phyloP scores from a whole-genome alignment of 2,888 invertebrate genomes.

The Thereva unica region DNA sequence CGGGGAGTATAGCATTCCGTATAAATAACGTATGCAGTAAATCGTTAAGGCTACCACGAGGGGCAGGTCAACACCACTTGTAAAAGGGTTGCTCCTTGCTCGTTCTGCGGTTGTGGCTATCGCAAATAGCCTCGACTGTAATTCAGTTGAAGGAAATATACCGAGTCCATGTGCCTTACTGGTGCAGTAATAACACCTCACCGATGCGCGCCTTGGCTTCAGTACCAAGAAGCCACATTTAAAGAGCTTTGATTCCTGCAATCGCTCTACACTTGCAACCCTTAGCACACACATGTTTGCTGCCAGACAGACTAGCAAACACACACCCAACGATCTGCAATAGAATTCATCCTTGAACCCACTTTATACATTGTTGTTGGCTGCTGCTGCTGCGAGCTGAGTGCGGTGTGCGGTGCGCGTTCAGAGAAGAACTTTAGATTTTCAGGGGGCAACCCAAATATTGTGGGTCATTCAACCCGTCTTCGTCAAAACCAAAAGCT shows the following conservation, averaged over 20 bases:
- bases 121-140: background rate
- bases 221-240: no score
- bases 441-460: background rate
- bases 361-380: background rate
- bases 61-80: conserved; percentile 1
- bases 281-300: no score
- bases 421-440: background rate
- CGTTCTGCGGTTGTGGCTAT: background rate
- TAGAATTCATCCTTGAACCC: conserved; percentile 29
- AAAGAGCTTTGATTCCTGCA: no score
- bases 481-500: no score
- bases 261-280: no score
- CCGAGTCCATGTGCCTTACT: background rate
- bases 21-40: no score
- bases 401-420: conserved; percentile 7
- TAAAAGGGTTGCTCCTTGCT: conserved; percentile 13
- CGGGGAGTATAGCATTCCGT: background rate
- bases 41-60: background rate
- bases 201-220: background rate
- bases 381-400: background rate
- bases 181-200: background rate
- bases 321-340: background rate
- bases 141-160: background rate
- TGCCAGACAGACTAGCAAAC: background rate
- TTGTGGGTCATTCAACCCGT: conserved; percentile 37